A percentile compares a stretch with the other conserved stretches of the same genome.
Conservation (phyloP, 2,888 invertebrate genomes). For the Neoaliturus tenellus region DNA sequence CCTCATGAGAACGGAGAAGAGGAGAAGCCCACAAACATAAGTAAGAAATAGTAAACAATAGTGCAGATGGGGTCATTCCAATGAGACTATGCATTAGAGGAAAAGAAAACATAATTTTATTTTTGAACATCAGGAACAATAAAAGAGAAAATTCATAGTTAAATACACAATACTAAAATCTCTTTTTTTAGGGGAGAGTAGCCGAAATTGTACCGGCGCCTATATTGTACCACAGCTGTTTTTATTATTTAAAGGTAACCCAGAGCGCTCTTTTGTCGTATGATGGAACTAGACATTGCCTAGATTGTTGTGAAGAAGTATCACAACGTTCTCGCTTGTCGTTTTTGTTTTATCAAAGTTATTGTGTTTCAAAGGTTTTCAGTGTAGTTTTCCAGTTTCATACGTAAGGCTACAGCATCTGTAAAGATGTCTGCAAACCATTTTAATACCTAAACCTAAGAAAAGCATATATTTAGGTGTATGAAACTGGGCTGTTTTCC, state of each 20-base stretch:
- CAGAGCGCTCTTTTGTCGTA: neutral
- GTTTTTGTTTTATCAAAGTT: slow-evolving; percentile 2
- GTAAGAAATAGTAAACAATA: too few species aligned
- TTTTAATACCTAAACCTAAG: neutral
- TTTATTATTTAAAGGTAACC: neutral
- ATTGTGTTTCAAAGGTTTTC: neutral
- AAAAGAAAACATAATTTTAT: too few species aligned
- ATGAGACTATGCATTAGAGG: too few species aligned
- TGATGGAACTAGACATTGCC: neutral
- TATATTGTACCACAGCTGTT: slow-evolving; percentile 43
- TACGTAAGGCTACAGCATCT: neutral
- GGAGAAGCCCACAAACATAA: too few species aligned
- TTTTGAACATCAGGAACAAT: too few species aligned
- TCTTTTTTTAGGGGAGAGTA: neutral
- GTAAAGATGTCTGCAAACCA: slow-evolving; percentile 38
- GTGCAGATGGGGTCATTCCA: too few species aligned
- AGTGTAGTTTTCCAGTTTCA: slow-evolving; percentile 20
- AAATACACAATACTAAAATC: too few species aligned
- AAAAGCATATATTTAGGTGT: neutral
- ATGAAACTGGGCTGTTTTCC: neutral
- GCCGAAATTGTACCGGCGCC: slow-evolving; percentile 40
- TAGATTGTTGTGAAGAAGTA: neutral
- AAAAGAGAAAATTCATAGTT: too few species aligned
- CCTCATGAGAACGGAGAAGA: too few species aligned
- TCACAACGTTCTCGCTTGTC: neutral